Evolutionary conservation across 2,797 vertebrate species (phyloP).

Genomic region (Sphenopsis melanotis): DNA sequence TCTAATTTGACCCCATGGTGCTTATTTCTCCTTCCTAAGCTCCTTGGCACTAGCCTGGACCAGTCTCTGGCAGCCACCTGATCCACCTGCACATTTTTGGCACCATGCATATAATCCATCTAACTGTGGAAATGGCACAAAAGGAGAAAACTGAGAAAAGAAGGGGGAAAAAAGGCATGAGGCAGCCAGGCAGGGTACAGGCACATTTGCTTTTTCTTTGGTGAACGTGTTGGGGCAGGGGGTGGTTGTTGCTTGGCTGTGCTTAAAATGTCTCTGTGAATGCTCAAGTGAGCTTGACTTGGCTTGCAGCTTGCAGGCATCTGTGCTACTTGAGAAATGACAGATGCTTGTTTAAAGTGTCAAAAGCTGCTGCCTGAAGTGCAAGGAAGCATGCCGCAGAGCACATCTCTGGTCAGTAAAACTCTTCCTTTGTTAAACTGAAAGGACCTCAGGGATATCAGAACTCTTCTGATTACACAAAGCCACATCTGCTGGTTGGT

Average conservation of each 20-base stretch:
- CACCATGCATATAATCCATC: background rate
- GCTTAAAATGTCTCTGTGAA: conserved; percentile 12
- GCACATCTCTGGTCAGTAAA: background rate
- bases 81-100: background rate
- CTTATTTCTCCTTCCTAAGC: background rate
- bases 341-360: conserved; percentile 6
- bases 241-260: background rate
- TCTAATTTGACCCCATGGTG: background rate
- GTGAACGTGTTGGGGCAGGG: background rate
- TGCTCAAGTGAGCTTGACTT: background rate
- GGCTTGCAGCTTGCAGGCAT: background rate
- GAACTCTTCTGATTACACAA: background rate
- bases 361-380: background rate
- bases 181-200: background rate
- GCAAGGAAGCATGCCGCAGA: background rate
- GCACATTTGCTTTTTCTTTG: background rate
- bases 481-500: background rate
- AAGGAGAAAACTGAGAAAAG: background rate
- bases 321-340: conserved; percentile 22
- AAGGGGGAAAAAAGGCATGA: background rate
- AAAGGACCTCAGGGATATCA: background rate
- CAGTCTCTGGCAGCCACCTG: background rate
- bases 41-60: background rate
- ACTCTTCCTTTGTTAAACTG: background rate
- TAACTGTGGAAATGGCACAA: background rate